Conservation (phyloP, 2,888 invertebrate genomes). For the Ernsta delagoae region DNA sequence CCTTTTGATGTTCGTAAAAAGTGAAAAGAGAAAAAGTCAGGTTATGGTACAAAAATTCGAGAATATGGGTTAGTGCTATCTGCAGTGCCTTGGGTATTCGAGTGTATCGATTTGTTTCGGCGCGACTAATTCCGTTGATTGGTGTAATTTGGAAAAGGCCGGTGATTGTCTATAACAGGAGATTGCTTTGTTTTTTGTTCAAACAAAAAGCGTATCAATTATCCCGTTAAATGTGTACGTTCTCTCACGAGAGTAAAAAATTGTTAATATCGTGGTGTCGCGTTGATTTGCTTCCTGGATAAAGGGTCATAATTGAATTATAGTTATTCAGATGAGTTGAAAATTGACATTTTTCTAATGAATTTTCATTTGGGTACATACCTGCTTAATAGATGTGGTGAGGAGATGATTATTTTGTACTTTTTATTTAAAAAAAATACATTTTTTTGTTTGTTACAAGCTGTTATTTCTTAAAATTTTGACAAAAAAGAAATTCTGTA, state of each 20-base stretch:
- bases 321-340: not conserved
- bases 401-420: no score
- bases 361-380: no score
- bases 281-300: slow-evolving; percentile 10
- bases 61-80: not conserved
- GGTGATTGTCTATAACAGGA: slow-evolving; percentile 31
- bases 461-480: no score
- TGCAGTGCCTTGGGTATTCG: slow-evolving; percentile 4
- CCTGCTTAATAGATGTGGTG: no score
- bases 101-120: slow-evolving; percentile 27
- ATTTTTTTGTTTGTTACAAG: no score
- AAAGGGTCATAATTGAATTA: no score
- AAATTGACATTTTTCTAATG: no score
- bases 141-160: slow-evolving; percentile 27
- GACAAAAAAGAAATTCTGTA: no score
- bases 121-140: slow-evolving; percentile 33
- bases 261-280: not conserved
- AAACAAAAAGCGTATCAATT: slow-evolving; percentile 33
- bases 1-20: no score
- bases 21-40: no score
- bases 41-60: not conserved
- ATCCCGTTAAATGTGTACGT: slow-evolving; percentile 18
- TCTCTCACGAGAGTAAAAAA: slow-evolving; percentile 12
- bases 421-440: no score
- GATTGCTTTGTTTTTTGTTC: slow-evolving; percentile 31